Base-by-base conservation (phyloP, 2,888 invertebrate genomes). In the Drosophila birchii region DNA sequence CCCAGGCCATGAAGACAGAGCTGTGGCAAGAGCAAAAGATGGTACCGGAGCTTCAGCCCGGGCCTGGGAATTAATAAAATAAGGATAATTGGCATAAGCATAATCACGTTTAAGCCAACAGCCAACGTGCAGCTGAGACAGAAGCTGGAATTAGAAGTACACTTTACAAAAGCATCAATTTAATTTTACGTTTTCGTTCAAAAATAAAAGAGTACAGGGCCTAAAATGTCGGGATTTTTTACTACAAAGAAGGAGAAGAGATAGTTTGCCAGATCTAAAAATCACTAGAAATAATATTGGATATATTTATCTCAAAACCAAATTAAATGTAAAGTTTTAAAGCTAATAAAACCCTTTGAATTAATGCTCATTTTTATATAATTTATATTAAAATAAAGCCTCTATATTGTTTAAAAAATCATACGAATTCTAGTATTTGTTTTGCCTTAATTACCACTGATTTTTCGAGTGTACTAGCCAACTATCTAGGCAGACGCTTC, bases 81-180 rank as follows among this genome's bases (percentile, higher is more conserved):
- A 88, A 87, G 85, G 78, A 90, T 91, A 91, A 91, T 91, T 91
- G 91, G 90, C 84, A 86, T 86, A 90, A 88, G 85, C 83, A 90
- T 90, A 90, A 90, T 91, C 90, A 89, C 84, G 90, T 89, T 91
- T 90, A 90, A 89, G 86, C 88, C 88, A 78, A 80, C 80, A 88
- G 78, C 59, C 75, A 80, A 64, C 77, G 71, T 68, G 77, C 81
- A 81, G 81, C 80, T 80, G 81, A 79, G 78, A 79, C 74, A 75
- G 69, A 55, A 49, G 62, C 38, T 34, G 55, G 23, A 74, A 59
- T 60, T 68, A 69, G 59, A 62, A 44, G 36, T 74, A 57, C 80
- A 74, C 62, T 44, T 39, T 0, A 60, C n/a, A 51, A 38, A n/a
- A 47, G 12, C 23, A 34, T 47, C 2, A 29, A 54, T 23, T 41